Evolutionary conservation across 2,888 invertebrate species (phyloP), one percentile per base, ranked within the genome.

Genomic region (Drepana falcataria): DNA sequence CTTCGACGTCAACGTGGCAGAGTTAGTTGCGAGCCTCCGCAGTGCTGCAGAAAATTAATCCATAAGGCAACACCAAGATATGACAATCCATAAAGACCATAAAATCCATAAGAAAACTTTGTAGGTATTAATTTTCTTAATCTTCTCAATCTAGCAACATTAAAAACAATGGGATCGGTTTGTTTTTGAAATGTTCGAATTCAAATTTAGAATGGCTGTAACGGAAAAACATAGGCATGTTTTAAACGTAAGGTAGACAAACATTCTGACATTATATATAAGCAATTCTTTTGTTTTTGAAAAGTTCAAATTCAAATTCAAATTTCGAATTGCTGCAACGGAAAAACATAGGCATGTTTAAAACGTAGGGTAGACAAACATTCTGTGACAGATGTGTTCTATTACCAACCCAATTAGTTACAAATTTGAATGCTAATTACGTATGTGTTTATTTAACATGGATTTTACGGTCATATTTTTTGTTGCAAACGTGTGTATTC

Each of bases 11-110:
- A 73, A 86, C 56, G 61, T 83, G 0, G 64, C 69, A 0, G 77
- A 81, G 0, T 60, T 88, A 0, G 55, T 87, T 0, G 64, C 71
- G 0, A 71, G 66, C 4, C 68, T 88, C 0, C 63, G 76, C 0
- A 63, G 73, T 0, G 77, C 75, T 21, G 65, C 41, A 4, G 51
- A 51, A 34, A n/a, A 34, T 21, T 51, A 51, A 41, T 40, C 21
- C 67, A 53, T 57, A 59, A 51, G 62, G 57, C 35, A 57, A 48
- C 40, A 37, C 48, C 41, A 47, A 47, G 44, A 52, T 48, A 53
- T 9, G 55, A 53, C 53, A 51, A 49, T 2, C 40, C 21, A 40
- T 40, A 7, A 21, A 7, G 9, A 9, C 44, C 6, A 9, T 2
- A 44, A 44, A 44, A 44, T 9, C 6, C 2, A 9, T 44, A 9